A percentile compares a stretch with the other conserved stretches of the same genome.
These are phyloP conservation scores for Burhinus bistriatus DNA, from an alignment of 2,113 vertebrate genomes.

Conservation along the genomic window DNA sequence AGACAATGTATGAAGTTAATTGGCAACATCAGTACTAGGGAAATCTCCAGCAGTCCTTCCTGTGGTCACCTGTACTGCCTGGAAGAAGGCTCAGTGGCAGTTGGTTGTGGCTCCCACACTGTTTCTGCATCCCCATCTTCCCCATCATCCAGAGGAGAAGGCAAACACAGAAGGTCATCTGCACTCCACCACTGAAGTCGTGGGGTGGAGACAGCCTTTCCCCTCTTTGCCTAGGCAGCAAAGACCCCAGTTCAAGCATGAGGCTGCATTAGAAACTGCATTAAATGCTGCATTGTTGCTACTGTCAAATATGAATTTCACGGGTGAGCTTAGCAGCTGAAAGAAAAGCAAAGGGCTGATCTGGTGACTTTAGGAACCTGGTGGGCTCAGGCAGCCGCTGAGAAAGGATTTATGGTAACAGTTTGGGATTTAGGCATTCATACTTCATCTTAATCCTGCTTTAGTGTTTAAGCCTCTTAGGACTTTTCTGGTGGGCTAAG, in stretches of 20 bases:
- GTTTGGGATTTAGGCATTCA: background rate
- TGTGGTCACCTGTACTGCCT: background rate
- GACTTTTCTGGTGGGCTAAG: background rate
- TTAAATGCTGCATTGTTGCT: background rate
- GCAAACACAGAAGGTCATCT: background rate
- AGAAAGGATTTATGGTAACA: background rate
- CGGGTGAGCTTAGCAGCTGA: background rate
- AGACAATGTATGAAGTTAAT: background rate
- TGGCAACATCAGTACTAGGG: background rate
- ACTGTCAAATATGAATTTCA: background rate
- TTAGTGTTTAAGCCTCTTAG: background rate
- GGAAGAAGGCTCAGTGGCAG: background rate
- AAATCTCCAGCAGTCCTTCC: background rate
- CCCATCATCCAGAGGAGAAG: background rate
- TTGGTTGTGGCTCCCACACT: background rate
- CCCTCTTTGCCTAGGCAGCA: background rate
- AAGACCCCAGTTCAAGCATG: background rate
- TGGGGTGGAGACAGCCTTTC: background rate
- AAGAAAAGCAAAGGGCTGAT: background rate
- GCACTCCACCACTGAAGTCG: background rate
- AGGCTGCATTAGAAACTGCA: background rate
- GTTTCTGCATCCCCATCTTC: background rate
- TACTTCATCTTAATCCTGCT: background rate
- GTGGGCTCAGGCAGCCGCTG: background rate
- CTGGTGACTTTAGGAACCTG: background rate